Evolutionary conservation across 1,140 invertebrate species (phyloP), one percentile per base, ranked within the genome.

Genomic region (Musca vetustissima): DNA sequence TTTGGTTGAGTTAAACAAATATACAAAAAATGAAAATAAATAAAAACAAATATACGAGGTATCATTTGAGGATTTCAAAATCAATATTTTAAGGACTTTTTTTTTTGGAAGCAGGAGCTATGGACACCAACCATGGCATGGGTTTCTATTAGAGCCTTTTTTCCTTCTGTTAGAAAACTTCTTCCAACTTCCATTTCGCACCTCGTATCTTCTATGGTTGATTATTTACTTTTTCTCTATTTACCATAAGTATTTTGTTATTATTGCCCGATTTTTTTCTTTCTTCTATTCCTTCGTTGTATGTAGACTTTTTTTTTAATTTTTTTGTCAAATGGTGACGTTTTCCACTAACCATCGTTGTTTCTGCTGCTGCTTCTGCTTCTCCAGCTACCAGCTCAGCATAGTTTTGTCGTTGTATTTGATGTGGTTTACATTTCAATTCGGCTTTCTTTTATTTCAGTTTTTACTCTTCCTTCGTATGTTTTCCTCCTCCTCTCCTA

Each of bases 381-480:
- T 55, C 22, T 28, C 24, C 19, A 36, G 36, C 57, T 61, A 43
- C 36, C 11, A 43, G 13, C 4, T 1, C 11, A 8, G 36, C 36
- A 28, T 14, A 4, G 28, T 8, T n/a, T n/a, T 28, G 28, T 19
- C 49, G 48, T 66, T 66, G 64, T 25, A 50, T 52, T 66, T 66
- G 47, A 50, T 66, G 47, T 47, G 47, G 64, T 66, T 50, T 66
- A 50, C 43, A 49, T 66, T 50, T 66, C n/a, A 32, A 48, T 66
- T 66, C 52, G 52, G 24, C 52, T 53, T 17, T 53, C 52, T 21
- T 53, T 53, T 24, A 24, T 53, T 53, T 52, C 49, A n/a, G 28
- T 28, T 13, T 53, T 61, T 61, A 8, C 24, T n/a, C 11, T 28
- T 59, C 28, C 24, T n/a, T 4, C 25, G n/a, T n/a, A n/a, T n/a